Evolutionary conservation across 1,140 invertebrate genomes (phyloP), one percentile per base, ranked within the genome.

Genomic region (Drosophila cardini): DNA sequence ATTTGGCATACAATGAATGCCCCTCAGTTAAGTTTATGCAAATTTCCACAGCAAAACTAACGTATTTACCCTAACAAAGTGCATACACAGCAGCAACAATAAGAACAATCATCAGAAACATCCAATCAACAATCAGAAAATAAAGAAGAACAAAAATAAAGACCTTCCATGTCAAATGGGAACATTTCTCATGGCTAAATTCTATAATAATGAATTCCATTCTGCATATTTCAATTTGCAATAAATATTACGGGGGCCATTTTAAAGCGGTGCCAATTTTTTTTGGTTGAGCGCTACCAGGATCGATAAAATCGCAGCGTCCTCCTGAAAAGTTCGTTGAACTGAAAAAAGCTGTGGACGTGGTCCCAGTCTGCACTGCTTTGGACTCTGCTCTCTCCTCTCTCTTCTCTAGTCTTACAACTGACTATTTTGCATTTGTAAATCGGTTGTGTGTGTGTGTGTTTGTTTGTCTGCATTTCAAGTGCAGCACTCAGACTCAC

Each of bases 401-500:
- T 21, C 21, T 26, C 21, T 26, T 4, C 21, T 4, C 21, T 21
- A 0, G 4, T 0, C 21, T 26, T 26, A 1, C 72, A 79, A 71
- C 76, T 75, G 78, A 78, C 61, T 69, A 70, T 80, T 80, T 79
- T 86, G 53, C 67, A 76, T 68, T 76, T 68, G 55, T 53, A 38
- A 53, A 34, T 70, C 21, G 43, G 21, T 70, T 30, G 32, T 46
- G 42, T 30, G 34, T 56, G 42, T 55, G 32, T 64, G 45, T 42
- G 45, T 67, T n/a, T 32, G 30, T 36, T 13, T 43, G 65, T 26
- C 15, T 63, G 63, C 63, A 53, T 56, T 75, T 79, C 77, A 76
- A 76, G 83, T 79, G 78, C 76, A 78, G 68, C 60, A 79, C 81
- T 84, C 69, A 85, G 81, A 72, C 76, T 58, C 76, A 72, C 34